Evolutionary conservation across 1,140 invertebrate species (phyloP), one percentile per base, ranked within the genome.

Genomic region (Rhopalosiphum maidis): DNA sequence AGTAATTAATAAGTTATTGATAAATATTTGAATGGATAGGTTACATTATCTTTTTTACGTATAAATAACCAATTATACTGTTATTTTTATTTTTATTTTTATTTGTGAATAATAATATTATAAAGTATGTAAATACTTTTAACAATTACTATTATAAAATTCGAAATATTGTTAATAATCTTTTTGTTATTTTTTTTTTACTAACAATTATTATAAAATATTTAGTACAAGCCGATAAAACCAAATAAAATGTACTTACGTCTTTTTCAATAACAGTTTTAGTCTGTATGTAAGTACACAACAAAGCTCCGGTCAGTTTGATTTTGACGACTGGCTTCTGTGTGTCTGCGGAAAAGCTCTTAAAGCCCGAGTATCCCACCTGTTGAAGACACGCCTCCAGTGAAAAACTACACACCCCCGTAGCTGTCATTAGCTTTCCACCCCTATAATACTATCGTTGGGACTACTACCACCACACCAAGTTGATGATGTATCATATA

Each of bases 341-440:
- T 55, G 37, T 93, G 82, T 93, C 91, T 55, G 91, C 48, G 91
- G 82, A 46, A 93, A 91, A 93, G 77, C 91, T 93, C 91, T 93
- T 93, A 85, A 93, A 93, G 82, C 91, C 82, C 82, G 35, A 93
- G 68, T 86, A 54, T 55, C 0, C 82, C 91, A 93, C 91, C 91
- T 93, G 91, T 93, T 93, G 91, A 93, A 85, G 91, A 93, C 91
- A 93, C 91, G 91, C 91, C 91, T 85, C 8, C 48, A n/a, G 3
- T 43, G 37, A 55, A 89, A 51, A 51, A n/a, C 87, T 88, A 35
- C 22, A 89, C 88, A 55, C 88, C 88, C 88, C 88, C 48, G n/a
- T 88, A 88, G n/a, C 86, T 35, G 22, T 89, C 88, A 89, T 89
- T 92, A 92, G n/a, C 60, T 91, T 91, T 91, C 30, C 90, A 68